Evolutionary conservation across 2,113 vertebrate genomes (phyloP).

Genomic region (Corydoras maculifer): DNA sequence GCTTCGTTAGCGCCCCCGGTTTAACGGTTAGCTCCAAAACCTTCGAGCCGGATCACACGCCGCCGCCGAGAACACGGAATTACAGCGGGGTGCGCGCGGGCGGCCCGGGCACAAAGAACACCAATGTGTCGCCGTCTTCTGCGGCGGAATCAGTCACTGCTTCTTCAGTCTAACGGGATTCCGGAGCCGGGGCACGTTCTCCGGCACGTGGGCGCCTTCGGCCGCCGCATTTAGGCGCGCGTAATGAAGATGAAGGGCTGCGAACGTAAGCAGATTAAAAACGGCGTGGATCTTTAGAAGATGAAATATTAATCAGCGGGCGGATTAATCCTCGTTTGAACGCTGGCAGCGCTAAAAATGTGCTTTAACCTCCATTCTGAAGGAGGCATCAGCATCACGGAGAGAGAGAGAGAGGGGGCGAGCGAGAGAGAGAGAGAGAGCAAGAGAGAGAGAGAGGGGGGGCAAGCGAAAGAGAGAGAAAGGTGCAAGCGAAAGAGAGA

Average conservation of each 20-base stretch:
- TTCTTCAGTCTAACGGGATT: too few species aligned
- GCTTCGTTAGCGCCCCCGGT: too few species aligned
- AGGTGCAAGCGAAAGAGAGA: too few species aligned
- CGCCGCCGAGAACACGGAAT: not conserved
- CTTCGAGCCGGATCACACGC: not conserved
- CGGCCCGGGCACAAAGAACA: not conserved
- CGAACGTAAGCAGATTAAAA: slow-evolving; percentile 12
- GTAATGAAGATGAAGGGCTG: slow-evolving; percentile 19
- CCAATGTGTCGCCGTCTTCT: not conserved
- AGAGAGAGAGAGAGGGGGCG: not conserved
- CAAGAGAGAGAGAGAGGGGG: too few species aligned
- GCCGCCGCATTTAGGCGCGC: slow-evolving; percentile 27
- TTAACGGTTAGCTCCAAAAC: not conserved
- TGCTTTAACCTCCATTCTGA: too few species aligned
- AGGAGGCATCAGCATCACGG: slow-evolving; percentile 33
- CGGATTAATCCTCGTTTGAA: slow-evolving; percentile 8
- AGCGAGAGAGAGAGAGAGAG: too few species aligned
- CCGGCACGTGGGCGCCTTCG: not conserved
- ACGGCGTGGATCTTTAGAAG: slow-evolving; percentile 4
- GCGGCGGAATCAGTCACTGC: too few species aligned
- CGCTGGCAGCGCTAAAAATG: not conserved
- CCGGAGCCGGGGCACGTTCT: too few species aligned
- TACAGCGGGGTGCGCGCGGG: slow-evolving; percentile 1
- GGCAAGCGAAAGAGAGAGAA: too few species aligned
- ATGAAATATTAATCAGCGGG: slow-evolving; percentile 3